Evolutionary conservation across 1,140 invertebrate genomes (phyloP), one percentile per base, ranked within the genome.

Genomic region (Melipona quadrifasciata): DNA sequence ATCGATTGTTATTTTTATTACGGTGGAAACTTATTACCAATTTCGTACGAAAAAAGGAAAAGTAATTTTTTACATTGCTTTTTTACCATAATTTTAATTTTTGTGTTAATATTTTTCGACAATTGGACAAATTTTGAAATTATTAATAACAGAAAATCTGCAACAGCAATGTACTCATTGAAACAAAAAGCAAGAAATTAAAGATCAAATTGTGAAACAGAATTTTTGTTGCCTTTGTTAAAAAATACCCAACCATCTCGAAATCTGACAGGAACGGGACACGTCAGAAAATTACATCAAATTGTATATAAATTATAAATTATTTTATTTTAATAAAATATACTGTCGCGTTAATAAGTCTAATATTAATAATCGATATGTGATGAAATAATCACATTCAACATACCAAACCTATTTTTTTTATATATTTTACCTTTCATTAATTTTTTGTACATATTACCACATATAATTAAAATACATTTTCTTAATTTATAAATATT

Each of bases 61-160:
- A 87, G 86, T 90, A 86, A 85, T 86, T 84, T 85, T 92, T 91
- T 91, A 91, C 79, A 91, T 90, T 89, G 82, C 82, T 89, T 90
- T 91, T 91, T 86, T 88, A 91, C 68, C 86, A 79, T 91, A 89
- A 67, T 84, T 84, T 82, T 89, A 57, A 79, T 51, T 70, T 86
- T 86, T 77, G 24, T 67, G 82, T 91, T 88, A 71, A 58, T 78
- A 39, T 73, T 86, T 84, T 88, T 31, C 71, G 82, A 71, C 47
- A 27, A 85, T 84, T 85, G 77, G 87, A 85, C 81, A 79, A 84
- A 83, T 80, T 68, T 53, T 34, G 61, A 83, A 80, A 74, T 58
- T 78, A 80, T 31, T 84, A 68, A 71, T 84, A 79, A 82, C 76
- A 51, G 21, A 89, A 82, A 34, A 65, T 65, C 64, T 39, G 82